phyloP scores from a whole-genome alignment of 2,888 invertebrate species.

The Melinaea menophilus region DNA sequence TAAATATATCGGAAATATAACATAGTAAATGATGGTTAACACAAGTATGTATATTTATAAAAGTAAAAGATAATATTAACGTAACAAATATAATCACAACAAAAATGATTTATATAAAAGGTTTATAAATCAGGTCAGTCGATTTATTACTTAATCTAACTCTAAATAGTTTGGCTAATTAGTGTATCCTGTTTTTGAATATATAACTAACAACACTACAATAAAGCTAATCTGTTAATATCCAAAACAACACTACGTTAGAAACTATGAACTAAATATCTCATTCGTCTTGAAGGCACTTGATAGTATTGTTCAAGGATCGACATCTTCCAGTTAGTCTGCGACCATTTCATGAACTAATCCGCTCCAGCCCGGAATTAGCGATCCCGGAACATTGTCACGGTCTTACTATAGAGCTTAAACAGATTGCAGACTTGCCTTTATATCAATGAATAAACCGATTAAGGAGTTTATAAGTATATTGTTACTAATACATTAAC shows the following conservation, averaged over 20 bases:
- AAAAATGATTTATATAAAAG: no score
- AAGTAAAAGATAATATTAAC: no score
- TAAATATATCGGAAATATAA: no score
- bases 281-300: constrained; percentile 41
- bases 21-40: no score
- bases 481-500: not conserved
- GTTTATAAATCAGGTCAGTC: no score
- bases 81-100: no score
- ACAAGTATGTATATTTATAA: no score
- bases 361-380: constrained; percentile 64
- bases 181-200: no score
- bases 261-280: constrained; percentile 14
- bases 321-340: constrained; percentile 59
- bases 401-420: constrained; percentile 47
- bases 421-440: not conserved
- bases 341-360: constrained; percentile 67
- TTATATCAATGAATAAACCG: constrained; percentile 1
- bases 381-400: constrained; percentile 53
- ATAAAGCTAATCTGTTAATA: not conserved
- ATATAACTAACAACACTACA: no score
- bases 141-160: no score
- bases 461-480: not conserved
- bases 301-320: constrained; percentile 57
- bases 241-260: not conserved
- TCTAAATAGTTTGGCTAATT: no score